These are phyloP conservation scores for Prenolepis imparis DNA, from an alignment of 2,888 invertebrate species.

Conservation along the genomic window DNA sequence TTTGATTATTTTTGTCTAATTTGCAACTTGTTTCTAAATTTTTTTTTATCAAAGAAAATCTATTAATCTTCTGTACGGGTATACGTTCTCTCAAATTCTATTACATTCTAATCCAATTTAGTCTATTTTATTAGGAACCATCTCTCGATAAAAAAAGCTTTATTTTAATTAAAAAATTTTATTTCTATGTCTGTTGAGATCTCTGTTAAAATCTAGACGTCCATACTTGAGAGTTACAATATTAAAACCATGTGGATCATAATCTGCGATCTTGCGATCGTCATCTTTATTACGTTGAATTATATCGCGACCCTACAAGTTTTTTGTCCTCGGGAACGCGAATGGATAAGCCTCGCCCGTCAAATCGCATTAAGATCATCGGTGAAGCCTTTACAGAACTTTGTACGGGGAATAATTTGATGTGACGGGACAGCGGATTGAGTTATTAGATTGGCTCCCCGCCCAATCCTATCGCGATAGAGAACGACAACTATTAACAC, in stretches of 20 bases:
- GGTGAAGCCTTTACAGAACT: constrained; percentile 28
- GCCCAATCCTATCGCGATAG: constrained; percentile 39
- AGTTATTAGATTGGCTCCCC: constrained; percentile 54
- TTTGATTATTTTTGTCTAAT: background rate
- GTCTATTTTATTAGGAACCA: background rate
- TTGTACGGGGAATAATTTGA: constrained; percentile 52
- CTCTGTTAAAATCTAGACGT: background rate
- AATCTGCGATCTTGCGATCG: background rate
- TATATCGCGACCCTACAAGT: background rate
- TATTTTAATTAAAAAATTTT: background rate
- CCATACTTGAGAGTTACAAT: background rate
- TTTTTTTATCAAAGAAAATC: background rate
- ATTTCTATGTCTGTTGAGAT: background rate
- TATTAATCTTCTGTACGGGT: background rate
- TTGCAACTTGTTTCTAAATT: background rate
- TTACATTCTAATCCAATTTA: background rate
- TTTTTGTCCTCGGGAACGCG: constrained; percentile 25
- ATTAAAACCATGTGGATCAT: constrained; percentile 18
- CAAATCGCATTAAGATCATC: constrained; percentile 34
- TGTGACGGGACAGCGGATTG: constrained; percentile 50
- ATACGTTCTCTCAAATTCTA: background rate
- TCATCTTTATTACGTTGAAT: background rate
- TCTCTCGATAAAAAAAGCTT: background rate
- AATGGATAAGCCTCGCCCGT: constrained; percentile 32
- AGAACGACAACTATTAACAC: constrained; percentile 48